These are phyloP conservation scores for Calephelis virginiensis DNA, from an alignment of 1,140 invertebrate species.

Conservation along the genomic window DNA sequence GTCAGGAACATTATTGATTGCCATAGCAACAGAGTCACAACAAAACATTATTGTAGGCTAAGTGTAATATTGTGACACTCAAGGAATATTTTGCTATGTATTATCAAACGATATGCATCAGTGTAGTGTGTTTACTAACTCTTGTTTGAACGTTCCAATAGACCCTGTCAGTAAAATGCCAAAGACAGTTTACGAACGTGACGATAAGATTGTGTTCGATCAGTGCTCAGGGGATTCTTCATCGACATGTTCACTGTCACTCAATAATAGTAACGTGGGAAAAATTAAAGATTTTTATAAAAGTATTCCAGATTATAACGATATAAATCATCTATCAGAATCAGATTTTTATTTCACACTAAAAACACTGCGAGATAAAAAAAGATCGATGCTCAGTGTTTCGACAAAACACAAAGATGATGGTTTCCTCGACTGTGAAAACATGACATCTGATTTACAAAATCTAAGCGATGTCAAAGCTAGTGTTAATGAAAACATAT, in stretches of 20 bases:
- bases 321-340: slow-evolving; percentile 83
- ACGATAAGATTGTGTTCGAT: slow-evolving; percentile 54
- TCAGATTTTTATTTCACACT: slow-evolving; percentile 84
- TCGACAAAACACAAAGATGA: slow-evolving; percentile 74
- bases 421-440: slow-evolving; percentile 44
- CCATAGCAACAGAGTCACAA: slow-evolving; percentile 19
- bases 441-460: not conserved
- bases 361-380: slow-evolving; percentile 82
- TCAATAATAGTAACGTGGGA: slow-evolving; percentile 59
- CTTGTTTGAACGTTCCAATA: slow-evolving; percentile 82
- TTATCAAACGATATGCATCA: slow-evolving; percentile 58
- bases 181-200: slow-evolving; percentile 82
- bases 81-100: slow-evolving; percentile 19
- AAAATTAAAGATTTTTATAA: slow-evolving; percentile 82
- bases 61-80: not conserved
- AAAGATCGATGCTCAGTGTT: slow-evolving; percentile 79
- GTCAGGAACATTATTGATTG: not conserved
- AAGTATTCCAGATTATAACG: slow-evolving; percentile 85
- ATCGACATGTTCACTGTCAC: slow-evolving; percentile 45
- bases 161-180: slow-evolving; percentile 83
- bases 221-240: slow-evolving; percentile 58
- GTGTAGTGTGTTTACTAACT: slow-evolving; percentile 80
- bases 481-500: not conserved
- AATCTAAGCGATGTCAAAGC: not conserved
- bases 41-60: not conserved